Base-by-base conservation (phyloP, 2,797 vertebrate species). In the Oreortyx pictus region DNA sequence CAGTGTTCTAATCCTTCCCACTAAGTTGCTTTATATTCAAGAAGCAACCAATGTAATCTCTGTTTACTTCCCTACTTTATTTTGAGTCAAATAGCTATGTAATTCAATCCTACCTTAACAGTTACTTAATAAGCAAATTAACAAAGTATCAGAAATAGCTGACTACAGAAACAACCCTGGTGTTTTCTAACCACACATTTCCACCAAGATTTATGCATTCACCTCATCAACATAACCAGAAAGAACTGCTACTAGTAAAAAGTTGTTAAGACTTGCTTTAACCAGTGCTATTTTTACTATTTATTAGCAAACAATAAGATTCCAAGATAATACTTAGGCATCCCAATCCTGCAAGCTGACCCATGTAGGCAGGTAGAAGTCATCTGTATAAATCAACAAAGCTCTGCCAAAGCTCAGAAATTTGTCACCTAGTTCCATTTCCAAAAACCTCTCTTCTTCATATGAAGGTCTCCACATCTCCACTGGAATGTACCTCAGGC, bases 401-500 rank as follows among this genome's bases (percentile, higher is more conserved):
- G 11, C 5, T 61, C 41, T 80, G 49, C 44, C 77, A 35, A 80
- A 49, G 17, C 15, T 52, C 11, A 82, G 67, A 90, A 79, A 20
- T 17, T 9, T 0, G 0, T 44, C 59, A 73, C 5, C 12, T 44
- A 57, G 24, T 52, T 37, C 46, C 22, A 75, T 35, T 47, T 33
- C 12, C 29, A 52, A 31, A 60, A 23, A 27, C 52, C 7, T 35
- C 43, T 44, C 33, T 11, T 65, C 66, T 37, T 31, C 0, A 0
- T 17, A 24, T 0, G 52, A 47, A 47, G n/a, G 6, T 4, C 17
- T 2, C 2, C 35, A 31, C 35, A 11, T 1, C 6, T 8, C 25
- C 0, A 4, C 25, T 8, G 22, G 3, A 37, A 33, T 0, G 4
- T 33, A 52, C 23, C 29, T 64, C 62, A 1, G 0, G 56, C 3